phyloP scores from a whole-genome alignment of 2,888 invertebrate genomes.

The Geotrupes spiniger region DNA sequence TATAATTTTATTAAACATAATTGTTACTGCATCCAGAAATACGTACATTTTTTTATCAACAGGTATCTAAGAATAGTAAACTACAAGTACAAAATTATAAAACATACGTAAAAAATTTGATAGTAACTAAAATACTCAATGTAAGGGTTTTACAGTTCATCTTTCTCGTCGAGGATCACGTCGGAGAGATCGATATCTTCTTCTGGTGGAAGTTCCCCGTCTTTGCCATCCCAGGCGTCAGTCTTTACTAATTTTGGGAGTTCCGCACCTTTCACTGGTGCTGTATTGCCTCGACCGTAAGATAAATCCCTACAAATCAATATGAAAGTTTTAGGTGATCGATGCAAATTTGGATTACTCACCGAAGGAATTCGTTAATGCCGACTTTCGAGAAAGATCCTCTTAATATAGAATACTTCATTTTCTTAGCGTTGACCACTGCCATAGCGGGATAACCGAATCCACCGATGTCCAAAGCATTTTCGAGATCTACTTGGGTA shows the following conservation, averaged over 20 bases:
- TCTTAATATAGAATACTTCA: slow-evolving; percentile 90
- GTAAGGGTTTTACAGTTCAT: slow-evolving; percentile 61
- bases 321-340: background rate
- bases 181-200: slow-evolving; percentile 93
- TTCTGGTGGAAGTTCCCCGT: slow-evolving; percentile 79
- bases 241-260: slow-evolving; percentile 68
- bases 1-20: no score
- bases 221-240: slow-evolving; percentile 93
- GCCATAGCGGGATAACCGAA: slow-evolving; percentile 99
- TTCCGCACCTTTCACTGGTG: slow-evolving; percentile 79
- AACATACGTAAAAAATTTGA: no score
- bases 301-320: slow-evolving; percentile 68
- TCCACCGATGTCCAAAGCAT: slow-evolving; percentile 89
- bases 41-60: no score
- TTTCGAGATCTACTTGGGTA: slow-evolving; percentile 79
- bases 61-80: no score
- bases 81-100: no score
- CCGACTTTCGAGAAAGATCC: slow-evolving; percentile 94
- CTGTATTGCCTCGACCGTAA: slow-evolving; percentile 87
- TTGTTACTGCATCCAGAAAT: no score
- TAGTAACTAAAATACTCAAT: no score
- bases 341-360: slow-evolving; percentile 16
- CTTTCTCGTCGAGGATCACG: slow-evolving; percentile 77
- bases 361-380: slow-evolving; percentile 90
- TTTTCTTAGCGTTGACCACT: slow-evolving; percentile 92